Percentiles rank a stretch among this genome's conserved stretches.
phyloP scores from a whole-genome alignment of 2,113 vertebrate genomes.

The Pseudolaguvia tuberculata region DNA sequence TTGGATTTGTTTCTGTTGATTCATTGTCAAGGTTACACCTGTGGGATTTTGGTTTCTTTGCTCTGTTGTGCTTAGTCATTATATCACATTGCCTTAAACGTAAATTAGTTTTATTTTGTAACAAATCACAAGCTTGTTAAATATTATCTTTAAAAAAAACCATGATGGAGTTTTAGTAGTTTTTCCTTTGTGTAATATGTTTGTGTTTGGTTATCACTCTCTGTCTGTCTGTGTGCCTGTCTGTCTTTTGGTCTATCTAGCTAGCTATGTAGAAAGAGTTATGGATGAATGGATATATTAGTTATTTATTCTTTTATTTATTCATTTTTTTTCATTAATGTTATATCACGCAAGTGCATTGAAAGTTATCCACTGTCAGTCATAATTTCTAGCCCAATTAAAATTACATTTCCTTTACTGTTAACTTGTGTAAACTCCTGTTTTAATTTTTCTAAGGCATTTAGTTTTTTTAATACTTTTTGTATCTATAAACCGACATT shows the following conservation, averaged over 20 bases:
- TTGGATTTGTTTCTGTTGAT: constrained; percentile 1
- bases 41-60: not conserved
- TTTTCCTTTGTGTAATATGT: not conserved
- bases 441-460: not conserved
- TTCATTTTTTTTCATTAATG: too few species aligned
- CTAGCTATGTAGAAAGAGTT: too few species aligned
- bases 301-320: too few species aligned
- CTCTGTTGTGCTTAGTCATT: not conserved
- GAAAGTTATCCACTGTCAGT: not conserved
- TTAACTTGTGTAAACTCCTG: not conserved
- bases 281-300: too few species aligned
- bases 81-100: not conserved
- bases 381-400: not conserved
- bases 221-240: too few species aligned
- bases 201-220: too few species aligned
- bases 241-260: too few species aligned
- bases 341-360: too few species aligned
- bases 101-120: not conserved
- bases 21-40: constrained; percentile 22
- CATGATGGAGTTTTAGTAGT: not conserved
- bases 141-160: not conserved
- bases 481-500: not conserved
- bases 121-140: not conserved
- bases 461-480: not conserved
- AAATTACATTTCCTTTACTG: not conserved